Conservation (phyloP, 2,113 vertebrate genomes). For the Tichodroma muraria region DNA sequence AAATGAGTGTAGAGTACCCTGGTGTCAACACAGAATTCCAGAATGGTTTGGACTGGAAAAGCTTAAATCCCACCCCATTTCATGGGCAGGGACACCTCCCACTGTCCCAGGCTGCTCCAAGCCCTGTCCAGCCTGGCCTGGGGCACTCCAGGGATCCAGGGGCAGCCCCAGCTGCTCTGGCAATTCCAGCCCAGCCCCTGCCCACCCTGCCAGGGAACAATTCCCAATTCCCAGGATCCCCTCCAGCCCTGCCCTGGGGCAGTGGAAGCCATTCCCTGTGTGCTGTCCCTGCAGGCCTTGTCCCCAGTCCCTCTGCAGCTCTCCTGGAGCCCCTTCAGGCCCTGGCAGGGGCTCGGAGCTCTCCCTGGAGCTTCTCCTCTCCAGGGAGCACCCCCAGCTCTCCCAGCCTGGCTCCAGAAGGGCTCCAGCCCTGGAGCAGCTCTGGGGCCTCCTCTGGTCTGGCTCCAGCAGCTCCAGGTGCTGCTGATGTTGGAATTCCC, state of each 20-base stretch:
- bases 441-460: accelerated
- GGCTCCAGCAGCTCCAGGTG: neutral
- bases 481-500: neutral
- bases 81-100: neutral
- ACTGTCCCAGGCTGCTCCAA: neutral
- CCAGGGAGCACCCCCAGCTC: neutral
- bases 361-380: neutral
- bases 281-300: neutral
- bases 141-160: neutral
- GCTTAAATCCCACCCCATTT: neutral
- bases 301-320: neutral
- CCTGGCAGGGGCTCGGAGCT: neutral
- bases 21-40: neutral
- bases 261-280: neutral
- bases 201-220: neutral
- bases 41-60: neutral
- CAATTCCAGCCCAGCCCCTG: neutral
- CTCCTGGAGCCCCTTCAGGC: neutral
- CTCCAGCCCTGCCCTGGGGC: neutral
- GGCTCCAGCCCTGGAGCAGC: neutral
- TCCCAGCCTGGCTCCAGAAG: neutral
- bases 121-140: neutral
- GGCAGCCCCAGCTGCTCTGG: neutral
- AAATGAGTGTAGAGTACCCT: neutral
- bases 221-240: neutral